Base-by-base conservation (phyloP, 1,140 invertebrate genomes). In the Drosophila tani region DNA sequence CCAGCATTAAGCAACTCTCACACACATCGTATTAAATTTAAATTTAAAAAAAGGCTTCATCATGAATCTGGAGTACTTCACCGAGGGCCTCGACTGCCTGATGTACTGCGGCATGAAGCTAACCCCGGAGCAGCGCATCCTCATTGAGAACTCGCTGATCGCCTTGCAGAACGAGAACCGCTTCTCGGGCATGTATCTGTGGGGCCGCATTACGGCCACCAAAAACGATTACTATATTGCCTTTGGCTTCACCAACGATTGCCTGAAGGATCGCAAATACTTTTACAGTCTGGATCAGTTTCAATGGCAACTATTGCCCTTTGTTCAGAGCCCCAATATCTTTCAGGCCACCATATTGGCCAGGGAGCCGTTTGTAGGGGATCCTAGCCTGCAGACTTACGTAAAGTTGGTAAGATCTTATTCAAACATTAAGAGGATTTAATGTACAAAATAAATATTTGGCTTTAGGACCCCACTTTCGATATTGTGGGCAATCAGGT, bases 81-180 rank as follows among this genome's bases (percentile, higher is more conserved):
- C 77, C 27, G 92, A 93, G 43, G 83, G 85, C 9, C 50, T 93
- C 11, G 91, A 92, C 45, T 79, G 74, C 58, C 79, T 92, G 0
- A 90, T 91, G 86, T 92, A 94, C 49, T 93, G 92, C 51, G 96
- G 96, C n/a, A 90, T 95, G 45, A 95, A 94, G 74, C 76, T 96
- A 27, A 94, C 94, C 35, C 94, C 93, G 5, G 96, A 97, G 92
- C 94, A 95, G 74, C 94, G 95, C 9, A 93, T 95, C 4, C 77
- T 96, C 1, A 90, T 97, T 7, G 94, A 95, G 79, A 96, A 96
- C 91, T 96, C 96, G 0, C 91, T 97, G 0, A 92, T 95, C 14
- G 92, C 96, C 53, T 92, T 97, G 17, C 95, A 96, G 90, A 94
- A 95, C 50, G 96, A 97, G 82, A 97, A 97, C 93, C 96, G 97